A percentile compares a stretch with the other conserved stretches of the same genome.
These are phyloP conservation scores for Cricetomys ansorgei DNA, from an alignment of 2,113 vertebrate genomes.

Conservation along the genomic window DNA sequence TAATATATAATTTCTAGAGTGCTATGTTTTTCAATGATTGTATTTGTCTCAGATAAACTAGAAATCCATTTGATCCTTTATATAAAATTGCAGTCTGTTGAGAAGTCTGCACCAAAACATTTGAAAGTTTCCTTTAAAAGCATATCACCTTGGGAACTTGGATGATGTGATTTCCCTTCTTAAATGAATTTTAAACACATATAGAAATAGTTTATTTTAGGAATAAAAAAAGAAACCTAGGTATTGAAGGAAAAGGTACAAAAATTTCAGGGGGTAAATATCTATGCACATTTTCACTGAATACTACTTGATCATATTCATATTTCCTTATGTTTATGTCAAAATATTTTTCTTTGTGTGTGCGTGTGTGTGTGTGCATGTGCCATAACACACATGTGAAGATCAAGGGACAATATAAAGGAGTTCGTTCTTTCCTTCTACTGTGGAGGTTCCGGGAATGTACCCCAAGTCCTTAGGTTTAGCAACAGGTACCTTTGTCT, in stretches of 20 bases:
- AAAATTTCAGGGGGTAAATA: not conserved
- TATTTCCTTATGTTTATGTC: not conserved
- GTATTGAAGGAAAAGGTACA: not conserved
- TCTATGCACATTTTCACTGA: not conserved
- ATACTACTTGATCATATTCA: not conserved
- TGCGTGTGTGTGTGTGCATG: not conserved
- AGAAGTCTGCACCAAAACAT: slow-evolving; percentile 33
- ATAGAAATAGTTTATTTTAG: not conserved
- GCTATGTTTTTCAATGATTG: not conserved
- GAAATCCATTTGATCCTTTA: slow-evolving; percentile 58
- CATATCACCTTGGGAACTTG: slow-evolving; percentile 10
- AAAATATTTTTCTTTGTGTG: not conserved
- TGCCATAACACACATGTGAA: no score
- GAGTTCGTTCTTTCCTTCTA: not conserved
- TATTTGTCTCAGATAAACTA: slow-evolving; percentile 52
- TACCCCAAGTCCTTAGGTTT: no score
- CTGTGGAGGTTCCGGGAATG: not conserved
- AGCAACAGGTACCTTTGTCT: not conserved
- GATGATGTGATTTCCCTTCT: slow-evolving; percentile 28
- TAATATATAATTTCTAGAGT: slow-evolving; percentile 73
- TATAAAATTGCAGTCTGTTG: slow-evolving; percentile 29
- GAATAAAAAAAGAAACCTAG: not conserved
- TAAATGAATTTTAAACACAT: slow-evolving; percentile 17
- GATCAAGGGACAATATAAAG: not conserved
- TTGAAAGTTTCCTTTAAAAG: slow-evolving; percentile 42